A percentile compares a stretch with the other conserved stretches of the same genome.
phyloP scores from a whole-genome alignment of 2,113 vertebrate genomes.

The human region GRCh38 chr12:27237501-27238000 shows the following conservation, averaged over 20 bases:
- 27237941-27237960: background rate
- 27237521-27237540: background rate
- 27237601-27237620: background rate
- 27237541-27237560: background rate
- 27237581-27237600: constrained; percentile 6
- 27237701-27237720: constrained; percentile 23
- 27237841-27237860: background rate
- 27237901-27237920: background rate
- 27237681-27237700: background rate
- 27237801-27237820: background rate
- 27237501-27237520: background rate
- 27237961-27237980: background rate
- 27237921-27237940: background rate
- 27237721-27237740: background rate
- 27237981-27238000: background rate
- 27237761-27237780: background rate
- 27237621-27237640: background rate
- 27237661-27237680: background rate
- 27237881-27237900: background rate
- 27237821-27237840: background rate
- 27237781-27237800: background rate
- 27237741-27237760: background rate
- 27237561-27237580: background rate
- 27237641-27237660: background rate
- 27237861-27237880: background rate